These are phyloP conservation scores for Glaucidium brasilianum DNA, from an alignment of 2,113 vertebrate genomes.

Conservation along the genomic window DNA sequence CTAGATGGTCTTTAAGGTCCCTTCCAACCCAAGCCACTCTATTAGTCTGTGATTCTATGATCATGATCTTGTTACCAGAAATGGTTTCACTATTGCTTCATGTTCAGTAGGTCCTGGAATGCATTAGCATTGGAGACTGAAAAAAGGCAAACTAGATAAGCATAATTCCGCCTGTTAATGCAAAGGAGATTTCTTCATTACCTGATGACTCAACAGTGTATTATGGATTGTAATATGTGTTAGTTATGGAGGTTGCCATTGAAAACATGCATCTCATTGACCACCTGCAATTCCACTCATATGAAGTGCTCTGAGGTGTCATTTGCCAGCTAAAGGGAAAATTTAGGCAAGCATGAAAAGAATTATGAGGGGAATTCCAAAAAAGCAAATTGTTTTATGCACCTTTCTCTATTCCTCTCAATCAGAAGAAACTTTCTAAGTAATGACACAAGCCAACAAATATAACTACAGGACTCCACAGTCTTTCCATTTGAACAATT, in stretches of 20 bases:
- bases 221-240: not conserved
- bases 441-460: not conserved
- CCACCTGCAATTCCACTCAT: not conserved
- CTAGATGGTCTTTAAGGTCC: too few relatives aligned
- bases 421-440: not conserved
- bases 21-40: too few relatives aligned
- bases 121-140: not conserved
- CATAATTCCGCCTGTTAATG: not conserved
- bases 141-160: not conserved
- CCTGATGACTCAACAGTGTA: not conserved
- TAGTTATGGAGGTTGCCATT: not conserved
- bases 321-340: not conserved
- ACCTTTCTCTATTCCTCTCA: not conserved
- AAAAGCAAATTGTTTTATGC: not conserved
- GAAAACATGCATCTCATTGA: not conserved
- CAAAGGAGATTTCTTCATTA: not conserved
- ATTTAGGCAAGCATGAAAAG: not conserved
- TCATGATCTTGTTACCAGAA: not conserved
- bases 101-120: not conserved
- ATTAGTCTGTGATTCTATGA: too few relatives aligned
- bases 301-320: not conserved
- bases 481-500: not conserved
- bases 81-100: not conserved
- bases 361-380: not conserved
- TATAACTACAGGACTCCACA: not conserved